These are phyloP conservation scores for Dioctria linearis DNA, from an alignment of 2,888 invertebrate genomes.

Conservation along the genomic window DNA sequence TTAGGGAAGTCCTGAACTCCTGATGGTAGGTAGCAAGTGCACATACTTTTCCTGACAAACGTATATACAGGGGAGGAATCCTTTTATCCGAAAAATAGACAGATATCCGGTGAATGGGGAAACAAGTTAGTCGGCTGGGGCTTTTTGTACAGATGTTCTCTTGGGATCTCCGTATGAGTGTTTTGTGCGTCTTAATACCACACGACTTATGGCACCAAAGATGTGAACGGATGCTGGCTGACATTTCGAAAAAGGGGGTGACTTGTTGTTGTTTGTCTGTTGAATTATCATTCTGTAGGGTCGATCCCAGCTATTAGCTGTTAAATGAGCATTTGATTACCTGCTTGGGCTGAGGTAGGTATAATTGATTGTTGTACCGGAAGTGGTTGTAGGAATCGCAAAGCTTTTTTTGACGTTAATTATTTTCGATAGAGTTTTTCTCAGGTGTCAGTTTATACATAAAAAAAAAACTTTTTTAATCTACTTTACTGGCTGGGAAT, in stretches of 20 bases:
- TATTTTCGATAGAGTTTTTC: too few relatives aligned
- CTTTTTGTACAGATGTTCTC: constrained; percentile 39
- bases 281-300: constrained; percentile 56
- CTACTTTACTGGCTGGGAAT: too few relatives aligned
- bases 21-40: not conserved
- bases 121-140: not conserved
- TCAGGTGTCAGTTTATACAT: too few relatives aligned
- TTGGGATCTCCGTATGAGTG: constrained; percentile 57
- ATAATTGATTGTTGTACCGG: constrained; percentile 49
- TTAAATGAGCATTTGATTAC: constrained; percentile 57
- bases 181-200: constrained; percentile 66
- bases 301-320: constrained; percentile 47
- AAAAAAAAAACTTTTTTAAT: too few relatives aligned
- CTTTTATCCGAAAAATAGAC: constrained; percentile 59
- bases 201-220: constrained; percentile 71
- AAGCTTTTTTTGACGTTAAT: too few relatives aligned
- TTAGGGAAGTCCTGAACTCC: constrained; percentile 19
- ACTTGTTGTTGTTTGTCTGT: constrained; percentile 56
- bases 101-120: constrained; percentile 58
- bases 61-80: constrained; percentile 52
- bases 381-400: constrained; percentile 6
- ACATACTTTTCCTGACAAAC: constrained; percentile 41
- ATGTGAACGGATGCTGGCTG: constrained; percentile 67
- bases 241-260: constrained; percentile 62
- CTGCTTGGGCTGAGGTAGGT: constrained; percentile 14